Conservation (phyloP, 2,797 vertebrate genomes). For the Lerista edwardsae region DNA sequence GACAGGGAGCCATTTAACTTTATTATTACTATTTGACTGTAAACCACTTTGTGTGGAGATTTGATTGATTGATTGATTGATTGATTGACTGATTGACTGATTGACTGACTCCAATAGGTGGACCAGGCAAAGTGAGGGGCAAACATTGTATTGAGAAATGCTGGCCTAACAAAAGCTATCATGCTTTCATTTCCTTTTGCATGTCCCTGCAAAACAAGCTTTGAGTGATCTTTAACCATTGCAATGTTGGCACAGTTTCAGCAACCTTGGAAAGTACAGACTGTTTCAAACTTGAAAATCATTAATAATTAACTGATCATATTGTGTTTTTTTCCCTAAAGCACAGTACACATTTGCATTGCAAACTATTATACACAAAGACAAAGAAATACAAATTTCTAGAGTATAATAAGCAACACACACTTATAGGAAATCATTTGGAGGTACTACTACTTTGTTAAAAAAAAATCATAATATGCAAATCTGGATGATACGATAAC, state of each 20-base stretch:
- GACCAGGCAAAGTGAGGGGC: no score
- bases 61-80: no score
- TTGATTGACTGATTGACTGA: no score
- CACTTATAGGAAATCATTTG: neutral
- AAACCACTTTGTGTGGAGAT: no score
- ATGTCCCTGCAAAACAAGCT: neutral
- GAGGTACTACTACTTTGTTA: rapidly evolving
- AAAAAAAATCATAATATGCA: neutral
- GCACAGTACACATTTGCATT: neutral
- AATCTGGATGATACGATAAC: neutral
- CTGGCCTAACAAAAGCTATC: neutral
- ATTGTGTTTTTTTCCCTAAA: conserved; percentile 47
- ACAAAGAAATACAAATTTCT: neutral
- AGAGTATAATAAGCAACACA: neutral
- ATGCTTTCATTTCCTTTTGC: neutral
- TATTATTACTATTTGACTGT: no score
- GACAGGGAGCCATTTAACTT: no score
- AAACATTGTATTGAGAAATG: no score
- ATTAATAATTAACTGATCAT: conserved; percentile 66
- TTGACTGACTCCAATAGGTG: no score
- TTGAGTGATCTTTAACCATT: neutral
- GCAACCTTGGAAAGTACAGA: conserved; percentile 44
- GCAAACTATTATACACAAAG: neutral
- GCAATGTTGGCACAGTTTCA: conserved; percentile 12
- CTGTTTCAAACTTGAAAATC: conserved; percentile 45